Conservation (phyloP, 2,113 vertebrate species). For the Saguinus midas region DNA sequence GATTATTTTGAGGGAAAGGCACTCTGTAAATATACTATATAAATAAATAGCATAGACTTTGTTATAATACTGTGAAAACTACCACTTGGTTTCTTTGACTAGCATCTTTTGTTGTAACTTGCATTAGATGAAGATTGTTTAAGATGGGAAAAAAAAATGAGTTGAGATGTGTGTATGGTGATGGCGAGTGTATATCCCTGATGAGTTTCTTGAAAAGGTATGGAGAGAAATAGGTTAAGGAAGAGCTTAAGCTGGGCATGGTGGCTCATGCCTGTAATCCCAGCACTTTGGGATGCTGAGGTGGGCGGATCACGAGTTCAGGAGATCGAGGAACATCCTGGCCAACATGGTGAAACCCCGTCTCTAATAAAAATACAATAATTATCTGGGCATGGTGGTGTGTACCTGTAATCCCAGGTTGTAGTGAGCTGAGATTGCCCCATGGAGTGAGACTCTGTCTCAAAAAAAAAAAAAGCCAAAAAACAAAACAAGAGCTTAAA, state of each 20-base stretch:
- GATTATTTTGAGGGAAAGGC: background rate
- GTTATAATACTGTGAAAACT: background rate
- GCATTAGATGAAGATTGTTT: constrained; percentile 16
- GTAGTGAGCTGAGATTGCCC: too few relatives aligned
- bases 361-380: too few relatives aligned
- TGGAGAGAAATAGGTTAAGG: background rate
- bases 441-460: too few relatives aligned
- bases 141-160: background rate
- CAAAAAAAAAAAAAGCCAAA: too few relatives aligned
- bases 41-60: constrained; percentile 2
- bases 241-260: background rate
- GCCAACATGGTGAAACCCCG: too few relatives aligned
- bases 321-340: too few relatives aligned
- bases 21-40: constrained; percentile 12
- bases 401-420: too few relatives aligned
- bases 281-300: too few relatives aligned
- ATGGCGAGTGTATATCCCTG: background rate
- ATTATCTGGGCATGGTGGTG: too few relatives aligned
- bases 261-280: too few relatives aligned
- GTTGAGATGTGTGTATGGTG: background rate
- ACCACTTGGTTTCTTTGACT: constrained; percentile 45
- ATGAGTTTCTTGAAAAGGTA: background rate
- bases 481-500: background rate
- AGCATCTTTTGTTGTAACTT: constrained; percentile 1
- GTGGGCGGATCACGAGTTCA: too few relatives aligned